phyloP scores from a whole-genome alignment of 2,888 invertebrate genomes.

The Melolontha melolontha region DNA sequence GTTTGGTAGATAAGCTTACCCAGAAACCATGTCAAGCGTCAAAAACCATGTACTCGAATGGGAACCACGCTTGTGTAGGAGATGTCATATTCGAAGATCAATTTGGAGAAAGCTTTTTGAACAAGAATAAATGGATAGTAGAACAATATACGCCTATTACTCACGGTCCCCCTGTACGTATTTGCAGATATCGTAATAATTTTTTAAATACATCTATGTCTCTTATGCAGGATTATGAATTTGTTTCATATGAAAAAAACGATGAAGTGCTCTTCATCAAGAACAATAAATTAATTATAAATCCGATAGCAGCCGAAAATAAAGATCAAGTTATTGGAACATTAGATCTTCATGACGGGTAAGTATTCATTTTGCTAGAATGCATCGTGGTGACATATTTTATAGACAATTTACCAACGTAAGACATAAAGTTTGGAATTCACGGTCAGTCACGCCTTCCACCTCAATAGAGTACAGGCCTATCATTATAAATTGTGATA shows the following conservation, averaged over 20 bases:
- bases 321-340: conserved; percentile 44
- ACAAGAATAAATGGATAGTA: conserved; percentile 68
- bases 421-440: too few species aligned
- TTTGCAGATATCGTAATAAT: not conserved
- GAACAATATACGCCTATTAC: conserved; percentile 70
- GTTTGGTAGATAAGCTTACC: not conserved
- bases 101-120: conserved; percentile 66
- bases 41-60: conserved; percentile 29
- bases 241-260: conserved; percentile 72
- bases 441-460: too few species aligned
- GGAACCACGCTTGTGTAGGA: conserved; percentile 42
- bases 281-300: conserved; percentile 70
- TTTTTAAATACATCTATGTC: not conserved
- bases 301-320: conserved; percentile 61
- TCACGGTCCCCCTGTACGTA: conserved; percentile 61
- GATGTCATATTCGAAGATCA: conserved; percentile 73
- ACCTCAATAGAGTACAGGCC: too few species aligned
- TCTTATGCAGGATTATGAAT: conserved; percentile 71
- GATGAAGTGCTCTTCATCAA: conserved; percentile 67
- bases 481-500: too few species aligned
- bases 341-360: conserved; percentile 48
- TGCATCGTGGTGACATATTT: not conserved
- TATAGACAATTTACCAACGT: too few species aligned
- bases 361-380: conserved; percentile 2
- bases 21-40: conserved; percentile 15